Conservation (phyloP, 1,140 invertebrate genomes). For the Cydia splendana region DNA sequence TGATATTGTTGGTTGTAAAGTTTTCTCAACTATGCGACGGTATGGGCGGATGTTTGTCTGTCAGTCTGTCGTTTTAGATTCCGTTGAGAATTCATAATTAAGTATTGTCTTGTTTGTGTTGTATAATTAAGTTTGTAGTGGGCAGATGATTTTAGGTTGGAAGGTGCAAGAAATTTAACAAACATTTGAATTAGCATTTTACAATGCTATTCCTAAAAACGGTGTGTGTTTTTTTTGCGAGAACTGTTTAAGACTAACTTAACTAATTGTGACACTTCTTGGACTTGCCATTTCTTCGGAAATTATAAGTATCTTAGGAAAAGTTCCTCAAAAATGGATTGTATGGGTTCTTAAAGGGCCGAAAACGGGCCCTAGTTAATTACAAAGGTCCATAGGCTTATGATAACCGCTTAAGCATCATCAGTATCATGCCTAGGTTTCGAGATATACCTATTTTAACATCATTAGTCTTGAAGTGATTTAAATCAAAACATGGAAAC, state of each 20-base stretch:
- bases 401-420: no score
- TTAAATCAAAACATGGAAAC: no score
- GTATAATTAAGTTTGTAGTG: slow-evolving; percentile 19
- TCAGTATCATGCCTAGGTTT: no score
- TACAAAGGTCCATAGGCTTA: no score
- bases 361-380: no score
- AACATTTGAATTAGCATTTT: not conserved
- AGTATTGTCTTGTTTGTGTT: slow-evolving; percentile 18
- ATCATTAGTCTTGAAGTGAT: no score
- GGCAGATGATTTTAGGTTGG: slow-evolving; percentile 3
- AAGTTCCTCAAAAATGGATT: no score
- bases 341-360: no score
- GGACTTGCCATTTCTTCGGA: no score
- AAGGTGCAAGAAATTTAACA: slow-evolving; percentile 1
- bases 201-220: not conserved
- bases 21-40: not conserved
- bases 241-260: not conserved
- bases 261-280: no score
- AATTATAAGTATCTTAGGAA: no score
- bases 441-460: no score
- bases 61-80: slow-evolving; percentile 17
- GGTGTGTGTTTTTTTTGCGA: not conserved
- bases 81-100: slow-evolving; percentile 32
- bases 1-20: not conserved
- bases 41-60: slow-evolving; percentile 19